Conservation (phyloP, 2,113 vertebrate species). For the Acanthochromis polyacanthus region DNA sequence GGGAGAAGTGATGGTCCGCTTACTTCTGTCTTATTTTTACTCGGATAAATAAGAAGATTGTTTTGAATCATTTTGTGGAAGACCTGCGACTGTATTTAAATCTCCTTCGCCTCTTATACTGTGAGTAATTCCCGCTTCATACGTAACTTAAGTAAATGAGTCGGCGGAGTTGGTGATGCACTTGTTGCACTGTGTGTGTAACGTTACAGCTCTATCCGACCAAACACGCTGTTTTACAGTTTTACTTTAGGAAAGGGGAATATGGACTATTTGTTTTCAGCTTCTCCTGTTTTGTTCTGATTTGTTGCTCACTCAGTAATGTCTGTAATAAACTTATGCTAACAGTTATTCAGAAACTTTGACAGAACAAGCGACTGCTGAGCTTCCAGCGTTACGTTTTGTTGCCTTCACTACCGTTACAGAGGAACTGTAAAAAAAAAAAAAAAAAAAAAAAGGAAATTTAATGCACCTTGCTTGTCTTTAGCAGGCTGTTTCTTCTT, state of each 20-base stretch:
- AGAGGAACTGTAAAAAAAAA: too few species aligned
- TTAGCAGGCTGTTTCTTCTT: background rate
- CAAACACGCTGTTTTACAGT: background rate
- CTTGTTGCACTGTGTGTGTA: slow-evolving; percentile 62
- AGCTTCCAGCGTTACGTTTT: background rate
- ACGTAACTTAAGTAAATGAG: background rate
- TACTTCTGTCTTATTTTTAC: background rate
- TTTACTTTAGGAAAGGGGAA: background rate
- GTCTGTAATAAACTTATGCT: background rate
- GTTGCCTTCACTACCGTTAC: background rate
- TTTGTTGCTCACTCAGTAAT: background rate
- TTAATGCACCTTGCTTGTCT: background rate
- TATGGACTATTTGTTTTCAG: background rate
- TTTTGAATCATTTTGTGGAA: background rate
- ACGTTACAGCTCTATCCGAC: background rate
- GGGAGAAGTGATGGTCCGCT: background rate
- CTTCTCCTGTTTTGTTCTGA: background rate
- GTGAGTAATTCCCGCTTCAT: slow-evolving; percentile 26
- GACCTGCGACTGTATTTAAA: background rate
- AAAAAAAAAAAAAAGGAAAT: too few species aligned
- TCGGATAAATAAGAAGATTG: background rate
- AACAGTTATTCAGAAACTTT: background rate
- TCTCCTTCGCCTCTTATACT: background rate
- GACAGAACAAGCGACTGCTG: background rate
- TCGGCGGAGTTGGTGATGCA: slow-evolving; percentile 29